A percentile compares a stretch with the other conserved stretches of the same genome.
Evolutionary conservation across 2,797 vertebrate genomes (phyloP).

Genomic region (Coendou prehensilis): DNA sequence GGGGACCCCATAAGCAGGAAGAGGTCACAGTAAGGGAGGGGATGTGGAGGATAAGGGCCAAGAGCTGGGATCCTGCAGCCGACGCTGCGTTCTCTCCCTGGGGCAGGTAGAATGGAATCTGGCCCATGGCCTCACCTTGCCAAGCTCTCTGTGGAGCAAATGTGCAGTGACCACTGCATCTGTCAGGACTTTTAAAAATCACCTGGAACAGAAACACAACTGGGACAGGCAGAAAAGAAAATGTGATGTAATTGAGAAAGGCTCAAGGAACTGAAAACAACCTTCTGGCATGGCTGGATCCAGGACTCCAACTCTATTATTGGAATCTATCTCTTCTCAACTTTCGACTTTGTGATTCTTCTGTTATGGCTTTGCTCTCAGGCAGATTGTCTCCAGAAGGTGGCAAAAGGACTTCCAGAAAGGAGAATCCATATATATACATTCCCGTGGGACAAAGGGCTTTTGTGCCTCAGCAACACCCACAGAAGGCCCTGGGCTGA

Average conservation of each 20-base stretch:
- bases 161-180: rapidly evolving
- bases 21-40: background rate
- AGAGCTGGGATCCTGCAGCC: background rate
- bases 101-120: background rate
- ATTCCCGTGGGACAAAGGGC: background rate
- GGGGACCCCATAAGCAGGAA: background rate
- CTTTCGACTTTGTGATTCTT: background rate
- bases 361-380: background rate
- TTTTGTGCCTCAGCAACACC: background rate
- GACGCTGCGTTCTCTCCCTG: background rate
- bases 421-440: rapidly evolving
- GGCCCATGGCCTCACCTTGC: background rate
- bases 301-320: background rate
- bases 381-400: background rate
- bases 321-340: background rate
- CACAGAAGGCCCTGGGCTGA: background rate
- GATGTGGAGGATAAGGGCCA: background rate
- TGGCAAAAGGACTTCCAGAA: background rate
- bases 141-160: background rate
- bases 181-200: background rate
- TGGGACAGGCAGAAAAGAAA: background rate
- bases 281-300: constrained; percentile 49
- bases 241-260: background rate
- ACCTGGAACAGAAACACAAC: background rate
- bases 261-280: background rate